Base-by-base conservation (phyloP, 2,888 invertebrate genomes). In the Girardia tigrina region DNA sequence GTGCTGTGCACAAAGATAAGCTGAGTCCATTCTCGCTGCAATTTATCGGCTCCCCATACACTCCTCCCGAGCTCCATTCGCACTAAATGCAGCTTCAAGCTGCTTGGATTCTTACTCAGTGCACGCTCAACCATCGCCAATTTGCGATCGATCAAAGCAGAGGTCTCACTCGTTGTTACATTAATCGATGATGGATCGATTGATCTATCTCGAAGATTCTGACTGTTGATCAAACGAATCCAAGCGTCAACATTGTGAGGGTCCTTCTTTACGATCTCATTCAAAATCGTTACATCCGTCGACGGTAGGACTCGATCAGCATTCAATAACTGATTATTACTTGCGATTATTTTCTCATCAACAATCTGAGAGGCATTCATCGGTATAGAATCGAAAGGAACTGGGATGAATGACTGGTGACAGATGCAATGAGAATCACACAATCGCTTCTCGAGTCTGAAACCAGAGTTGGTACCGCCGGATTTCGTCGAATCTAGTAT, bases 401-500 rank as follows among this genome's bases (percentile, higher is more conserved):
- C 23, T 8, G 56, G 56, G n/a, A 56, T 56, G 23, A 56, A 8
- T 16, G 56, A 16, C n/a, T 56, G 56, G 8, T 56, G 56, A 56
- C 56, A 56, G 23, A 56, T 56, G 23, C 56, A 56, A 56, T 56
- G 56, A 4, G 56, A 56, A 56, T 56, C 56, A 56, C 56, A 56
- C 4, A 56, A n/a, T 8, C 56, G 8, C 23, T n/a, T 56, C 23
- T 56, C n/a, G 12, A 12, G 12, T 12, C n/a, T 56, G n/a, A n/a
- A n/a, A n/a, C n/a, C n/a, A n/a, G n/a, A n/a, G n/a, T n/a, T n/a
- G n/a, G n/a, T n/a, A n/a, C n/a, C n/a, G n/a, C n/a, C n/a, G 4
- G 6, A 20, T 56, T 2, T 4, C 2, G 8, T 12, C 4, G n/a
- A 6, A 12, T 56, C 56, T 12, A 20, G n/a, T 56, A 20, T 56